phyloP scores from a whole-genome alignment of 1,140 invertebrate species.

The Tetramorium parvispinum region DNA sequence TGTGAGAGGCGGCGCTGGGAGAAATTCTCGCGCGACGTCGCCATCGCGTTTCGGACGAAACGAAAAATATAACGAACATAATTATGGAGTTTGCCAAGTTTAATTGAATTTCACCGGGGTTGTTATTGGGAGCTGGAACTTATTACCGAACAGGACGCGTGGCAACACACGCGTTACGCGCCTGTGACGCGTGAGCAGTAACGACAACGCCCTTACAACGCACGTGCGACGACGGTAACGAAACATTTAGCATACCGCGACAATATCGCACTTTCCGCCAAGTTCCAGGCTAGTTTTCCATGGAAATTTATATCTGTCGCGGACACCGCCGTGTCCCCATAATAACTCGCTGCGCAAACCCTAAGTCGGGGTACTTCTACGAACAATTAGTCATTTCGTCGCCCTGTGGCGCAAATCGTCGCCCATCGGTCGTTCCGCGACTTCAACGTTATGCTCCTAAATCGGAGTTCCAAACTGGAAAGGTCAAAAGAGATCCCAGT shows the following conservation, averaged over 20 bases:
- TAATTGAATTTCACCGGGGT: slow-evolving; percentile 58
- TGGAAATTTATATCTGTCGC: slow-evolving; percentile 61
- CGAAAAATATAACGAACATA: slow-evolving; percentile 58
- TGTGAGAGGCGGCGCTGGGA: not conserved
- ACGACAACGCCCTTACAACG: slow-evolving; percentile 4
- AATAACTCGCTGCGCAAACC: slow-evolving; percentile 13
- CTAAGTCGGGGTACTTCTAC: slow-evolving; percentile 13
- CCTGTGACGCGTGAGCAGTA: slow-evolving; percentile 4
- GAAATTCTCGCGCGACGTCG: not conserved
- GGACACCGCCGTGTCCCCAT: not conserved
- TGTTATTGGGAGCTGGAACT: slow-evolving; percentile 52
- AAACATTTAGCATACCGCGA: slow-evolving; percentile 41
- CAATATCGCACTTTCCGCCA: slow-evolving; percentile 52
- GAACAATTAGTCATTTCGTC: slow-evolving; percentile 43
- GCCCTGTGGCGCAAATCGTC: not conserved
- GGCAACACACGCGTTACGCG: slow-evolving; percentile 34
- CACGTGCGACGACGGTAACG: not conserved
- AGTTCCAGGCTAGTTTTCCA: slow-evolving; percentile 53
- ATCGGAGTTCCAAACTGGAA: not conserved
- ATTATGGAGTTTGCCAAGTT: slow-evolving; percentile 57
- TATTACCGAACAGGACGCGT: slow-evolving; percentile 36
- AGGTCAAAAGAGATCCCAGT: not conserved
- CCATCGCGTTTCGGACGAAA: slow-evolving; percentile 17
- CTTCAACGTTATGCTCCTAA: not conserved
- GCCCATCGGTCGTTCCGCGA: not conserved